Conservation (phyloP, 2,797 vertebrate genomes). For the Adelosebastes latens region DNA sequence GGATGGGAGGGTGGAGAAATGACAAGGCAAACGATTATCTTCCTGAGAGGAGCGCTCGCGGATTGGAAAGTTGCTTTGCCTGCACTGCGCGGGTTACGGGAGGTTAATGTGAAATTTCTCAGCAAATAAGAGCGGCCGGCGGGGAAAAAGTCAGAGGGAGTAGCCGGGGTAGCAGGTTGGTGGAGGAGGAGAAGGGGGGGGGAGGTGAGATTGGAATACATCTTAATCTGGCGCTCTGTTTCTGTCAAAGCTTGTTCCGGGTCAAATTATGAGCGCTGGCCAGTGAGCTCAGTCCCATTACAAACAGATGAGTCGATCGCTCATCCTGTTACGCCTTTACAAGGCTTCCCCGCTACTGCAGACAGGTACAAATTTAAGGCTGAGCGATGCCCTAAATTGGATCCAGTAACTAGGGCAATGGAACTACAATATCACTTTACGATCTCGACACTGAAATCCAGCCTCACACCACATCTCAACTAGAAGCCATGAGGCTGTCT, state of each 20-base stretch:
- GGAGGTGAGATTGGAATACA: conserved; percentile 72
- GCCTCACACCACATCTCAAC: conserved; percentile 49
- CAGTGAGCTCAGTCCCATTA: conserved; percentile 77
- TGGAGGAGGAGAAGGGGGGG: conserved; percentile 30
- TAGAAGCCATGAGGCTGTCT: conserved; percentile 29
- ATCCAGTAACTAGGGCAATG: conserved; percentile 77
- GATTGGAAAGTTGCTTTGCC: conserved; percentile 71
- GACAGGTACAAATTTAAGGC: conserved; percentile 80
- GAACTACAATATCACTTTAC: conserved; percentile 74
- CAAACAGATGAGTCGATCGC: conserved; percentile 79
- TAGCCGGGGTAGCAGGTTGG: conserved; percentile 30
- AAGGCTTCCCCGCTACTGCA: conserved; percentile 50
- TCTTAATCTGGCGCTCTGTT: conserved; percentile 83
- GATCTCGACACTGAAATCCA: conserved; percentile 58
- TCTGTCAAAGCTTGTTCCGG: conserved; percentile 83
- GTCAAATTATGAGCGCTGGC: conserved; percentile 83
- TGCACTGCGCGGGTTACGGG: conserved; percentile 51
- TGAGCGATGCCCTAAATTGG: conserved; percentile 78
- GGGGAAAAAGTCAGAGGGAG: conserved; percentile 42
- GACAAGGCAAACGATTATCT: conserved; percentile 77
- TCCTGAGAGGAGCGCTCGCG: conserved; percentile 49
- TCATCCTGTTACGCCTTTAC: conserved; percentile 77
- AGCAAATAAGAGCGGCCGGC: conserved; percentile 61
- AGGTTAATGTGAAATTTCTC: conserved; percentile 81
- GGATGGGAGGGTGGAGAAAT: conserved; percentile 47